phyloP scores from a whole-genome alignment of 2,888 invertebrate species.

The Thalpophila matura region DNA sequence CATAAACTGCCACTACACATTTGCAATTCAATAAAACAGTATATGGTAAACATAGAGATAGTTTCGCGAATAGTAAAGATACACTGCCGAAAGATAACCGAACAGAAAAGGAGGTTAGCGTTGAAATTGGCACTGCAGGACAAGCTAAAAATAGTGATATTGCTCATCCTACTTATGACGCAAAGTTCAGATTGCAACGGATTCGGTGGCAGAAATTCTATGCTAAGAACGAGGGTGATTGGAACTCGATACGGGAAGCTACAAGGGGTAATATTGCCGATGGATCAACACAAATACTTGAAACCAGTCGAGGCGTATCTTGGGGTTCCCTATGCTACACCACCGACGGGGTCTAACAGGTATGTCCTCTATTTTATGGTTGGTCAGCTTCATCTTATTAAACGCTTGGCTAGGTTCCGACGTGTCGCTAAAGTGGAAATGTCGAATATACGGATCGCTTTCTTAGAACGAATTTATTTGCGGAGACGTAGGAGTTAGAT shows the following conservation, averaged over 20 bases:
- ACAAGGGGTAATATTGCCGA: slow-evolving; percentile 95
- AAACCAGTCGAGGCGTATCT: slow-evolving; percentile 95
- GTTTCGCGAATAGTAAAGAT: slow-evolving; percentile 59
- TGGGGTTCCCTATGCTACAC: slow-evolving; percentile 97
- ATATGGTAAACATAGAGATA: slow-evolving; percentile 68
- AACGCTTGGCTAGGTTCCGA: slow-evolving; percentile 55
- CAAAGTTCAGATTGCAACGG: slow-evolving; percentile 82
- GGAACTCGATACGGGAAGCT: slow-evolving; percentile 96
- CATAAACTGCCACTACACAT: slow-evolving; percentile 86
- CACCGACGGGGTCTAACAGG: slow-evolving; percentile 95
- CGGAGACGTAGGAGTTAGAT: slow-evolving; percentile 23
- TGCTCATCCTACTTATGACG: slow-evolving; percentile 79
- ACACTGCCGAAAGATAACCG: slow-evolving; percentile 51
- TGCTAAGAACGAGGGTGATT: slow-evolving; percentile 94
- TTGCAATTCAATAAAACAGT: slow-evolving; percentile 88
- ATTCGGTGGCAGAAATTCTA: slow-evolving; percentile 91
- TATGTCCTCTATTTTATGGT: slow-evolving; percentile 76
- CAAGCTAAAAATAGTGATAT: slow-evolving; percentile 76
- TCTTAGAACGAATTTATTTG: slow-evolving; percentile 53
- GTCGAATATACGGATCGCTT: slow-evolving; percentile 51
- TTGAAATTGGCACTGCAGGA: slow-evolving; percentile 69
- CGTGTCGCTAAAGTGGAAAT: slow-evolving; percentile 55
- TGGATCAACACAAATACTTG: slow-evolving; percentile 94
- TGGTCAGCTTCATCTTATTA: slow-evolving; percentile 61
- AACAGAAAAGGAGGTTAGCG: slow-evolving; percentile 63